Evolutionary conservation across 2,113 vertebrate species (phyloP).

Genomic region (Rhabdomys dilectus): DNA sequence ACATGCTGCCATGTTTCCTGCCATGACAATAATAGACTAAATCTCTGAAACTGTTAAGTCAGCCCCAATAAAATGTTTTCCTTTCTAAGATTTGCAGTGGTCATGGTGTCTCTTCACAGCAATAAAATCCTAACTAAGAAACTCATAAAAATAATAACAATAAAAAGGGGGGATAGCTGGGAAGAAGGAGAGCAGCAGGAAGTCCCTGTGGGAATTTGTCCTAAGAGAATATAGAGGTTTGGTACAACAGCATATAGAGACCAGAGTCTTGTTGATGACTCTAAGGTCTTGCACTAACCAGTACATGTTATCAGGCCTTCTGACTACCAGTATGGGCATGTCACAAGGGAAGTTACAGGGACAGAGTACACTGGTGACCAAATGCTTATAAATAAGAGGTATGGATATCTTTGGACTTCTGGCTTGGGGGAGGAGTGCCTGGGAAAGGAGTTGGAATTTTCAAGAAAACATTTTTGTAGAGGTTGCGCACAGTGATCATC

Average conservation of each 20-base stretch:
- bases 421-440: neutral
- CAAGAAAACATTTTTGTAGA: neutral
- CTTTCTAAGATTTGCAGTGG: neutral
- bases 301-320: neutral
- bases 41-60: neutral
- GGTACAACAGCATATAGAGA: neutral
- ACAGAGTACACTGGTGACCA: neutral
- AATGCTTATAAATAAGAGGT: neutral
- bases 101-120: neutral
- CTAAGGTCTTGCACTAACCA: neutral
- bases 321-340: too few species aligned
- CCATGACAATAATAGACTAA: neutral
- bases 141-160: neutral
- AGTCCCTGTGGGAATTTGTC: neutral
- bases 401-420: neutral
- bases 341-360: neutral
- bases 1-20: neutral
- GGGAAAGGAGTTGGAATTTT: neutral
- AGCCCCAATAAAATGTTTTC: neutral
- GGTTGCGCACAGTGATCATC: neutral
- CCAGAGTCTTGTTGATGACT: neutral
- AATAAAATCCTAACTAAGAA: neutral
- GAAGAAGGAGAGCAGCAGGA: neutral
- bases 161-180: neutral
- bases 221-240: neutral